phyloP scores from a whole-genome alignment of 1,140 invertebrate genomes.

The Chymomyza costata region DNA sequence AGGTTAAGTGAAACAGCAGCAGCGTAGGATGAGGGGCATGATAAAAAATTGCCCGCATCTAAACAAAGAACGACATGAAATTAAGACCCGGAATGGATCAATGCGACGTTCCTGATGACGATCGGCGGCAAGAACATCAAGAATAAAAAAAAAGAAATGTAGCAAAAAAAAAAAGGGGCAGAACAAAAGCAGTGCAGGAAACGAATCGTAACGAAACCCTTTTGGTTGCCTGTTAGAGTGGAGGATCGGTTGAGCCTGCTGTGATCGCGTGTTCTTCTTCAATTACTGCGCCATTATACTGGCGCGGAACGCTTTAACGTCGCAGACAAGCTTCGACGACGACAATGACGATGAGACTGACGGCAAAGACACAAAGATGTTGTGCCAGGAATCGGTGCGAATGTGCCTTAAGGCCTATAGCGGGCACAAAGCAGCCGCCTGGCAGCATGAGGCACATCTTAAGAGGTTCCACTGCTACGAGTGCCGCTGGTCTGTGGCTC shows the following conservation, averaged over 20 bases:
- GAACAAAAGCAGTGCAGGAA: constrained; percentile 39
- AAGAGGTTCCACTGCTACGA: too few relatives aligned
- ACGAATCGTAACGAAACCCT: constrained; percentile 22
- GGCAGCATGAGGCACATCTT: constrained; percentile 10
- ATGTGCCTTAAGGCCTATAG: constrained; percentile 9
- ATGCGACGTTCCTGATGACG: constrained; percentile 36
- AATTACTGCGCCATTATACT: constrained; percentile 69
- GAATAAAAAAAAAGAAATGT: too few relatives aligned
- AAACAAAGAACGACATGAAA: constrained; percentile 50
- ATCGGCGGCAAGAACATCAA: constrained; percentile 1
- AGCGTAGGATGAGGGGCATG: constrained; percentile 23
- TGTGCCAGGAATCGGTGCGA: not conserved
- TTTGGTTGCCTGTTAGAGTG: constrained; percentile 22
- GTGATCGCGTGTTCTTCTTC: constrained; percentile 68
- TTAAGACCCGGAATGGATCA: constrained; percentile 59
- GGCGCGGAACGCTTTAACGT: constrained; percentile 58
- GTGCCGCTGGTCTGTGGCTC: constrained; percentile 4
- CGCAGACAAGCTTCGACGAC: constrained; percentile 17
- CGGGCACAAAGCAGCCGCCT: constrained; percentile 25
- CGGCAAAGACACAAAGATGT: not conserved
- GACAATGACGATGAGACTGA: not conserved
- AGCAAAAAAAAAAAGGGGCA: too few relatives aligned
- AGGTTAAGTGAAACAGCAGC: constrained; percentile 41
- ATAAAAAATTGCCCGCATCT: constrained; percentile 31
- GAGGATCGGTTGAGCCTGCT: constrained; percentile 19